Conservation (phyloP, 2,888 invertebrate species). For the Hololepta plana region DNA sequence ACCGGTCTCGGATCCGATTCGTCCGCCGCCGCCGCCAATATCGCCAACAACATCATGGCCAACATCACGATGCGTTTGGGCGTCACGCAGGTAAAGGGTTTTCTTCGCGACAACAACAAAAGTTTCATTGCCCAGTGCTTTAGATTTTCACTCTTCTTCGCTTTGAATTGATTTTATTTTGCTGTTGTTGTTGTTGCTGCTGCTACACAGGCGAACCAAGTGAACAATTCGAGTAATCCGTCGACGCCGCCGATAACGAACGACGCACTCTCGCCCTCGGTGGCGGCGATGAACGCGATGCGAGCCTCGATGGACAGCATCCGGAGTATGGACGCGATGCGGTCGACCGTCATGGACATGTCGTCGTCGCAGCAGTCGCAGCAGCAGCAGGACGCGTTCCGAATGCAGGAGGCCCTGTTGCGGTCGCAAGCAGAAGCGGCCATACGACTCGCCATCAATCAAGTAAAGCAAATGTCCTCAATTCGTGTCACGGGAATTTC, state of each 20-base stretch:
- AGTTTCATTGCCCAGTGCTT: no score
- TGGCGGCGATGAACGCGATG: constrained; percentile 41
- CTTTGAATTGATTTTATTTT: no score
- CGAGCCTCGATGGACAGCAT: constrained; percentile 37
- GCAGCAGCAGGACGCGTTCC: constrained; percentile 25
- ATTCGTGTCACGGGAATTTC: no score
- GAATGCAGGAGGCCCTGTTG: constrained; percentile 50
- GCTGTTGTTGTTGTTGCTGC: no score
- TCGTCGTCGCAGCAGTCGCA: constrained; percentile 21
- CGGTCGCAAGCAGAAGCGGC: constrained; percentile 76
- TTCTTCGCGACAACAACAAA: no score
- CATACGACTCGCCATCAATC: constrained; percentile 60
- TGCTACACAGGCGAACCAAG: constrained; percentile 24
- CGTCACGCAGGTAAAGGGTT: constrained; percentile 25
- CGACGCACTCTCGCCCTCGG: constrained; percentile 29
- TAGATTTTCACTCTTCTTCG: no score
- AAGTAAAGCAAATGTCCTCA: no score
- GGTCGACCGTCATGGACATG: constrained; percentile 32
- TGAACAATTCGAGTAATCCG: constrained; percentile 27
- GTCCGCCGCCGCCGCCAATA: constrained; percentile 39
- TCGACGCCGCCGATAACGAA: constrained; percentile 28
- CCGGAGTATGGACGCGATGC: constrained; percentile 31
- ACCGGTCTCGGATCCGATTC: constrained; percentile 33
- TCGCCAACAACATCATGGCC: constrained; percentile 56
- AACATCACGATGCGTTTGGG: constrained; percentile 49